Conservation (phyloP, 2,113 vertebrate genomes). For the Heloderma charlesbogerti region DNA sequence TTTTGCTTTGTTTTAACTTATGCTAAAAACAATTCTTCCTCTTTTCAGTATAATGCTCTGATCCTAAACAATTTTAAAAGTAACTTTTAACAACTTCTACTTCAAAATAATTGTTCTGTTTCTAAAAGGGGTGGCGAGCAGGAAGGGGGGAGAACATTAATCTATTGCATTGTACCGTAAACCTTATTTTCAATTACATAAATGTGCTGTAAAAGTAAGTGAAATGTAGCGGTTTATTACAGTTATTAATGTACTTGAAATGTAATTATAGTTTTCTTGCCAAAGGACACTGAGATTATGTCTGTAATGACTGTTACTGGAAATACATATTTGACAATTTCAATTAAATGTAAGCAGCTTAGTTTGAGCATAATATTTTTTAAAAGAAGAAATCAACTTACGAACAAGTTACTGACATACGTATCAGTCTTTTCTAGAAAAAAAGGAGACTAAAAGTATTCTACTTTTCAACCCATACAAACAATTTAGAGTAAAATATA, state of each 20-base stretch:
- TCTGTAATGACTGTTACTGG: conserved; percentile 34
- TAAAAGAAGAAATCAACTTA: background rate
- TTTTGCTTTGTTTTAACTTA: background rate
- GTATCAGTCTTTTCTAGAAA: background rate
- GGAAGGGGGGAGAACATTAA: background rate
- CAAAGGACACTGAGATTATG: conserved; percentile 26
- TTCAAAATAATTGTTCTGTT: background rate
- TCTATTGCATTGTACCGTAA: background rate
- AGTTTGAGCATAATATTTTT: conserved; percentile 21
- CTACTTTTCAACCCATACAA: background rate
- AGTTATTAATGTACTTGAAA: conserved; percentile 14
- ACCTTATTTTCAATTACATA: conserved; percentile 39
- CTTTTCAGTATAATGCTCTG: conserved; percentile 7
- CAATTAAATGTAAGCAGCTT: conserved; percentile 31
- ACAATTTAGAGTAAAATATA: background rate
- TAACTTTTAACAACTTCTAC: background rate
- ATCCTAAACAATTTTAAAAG: background rate
- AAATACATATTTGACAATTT: conserved; percentile 58
- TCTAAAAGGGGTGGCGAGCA: no score
- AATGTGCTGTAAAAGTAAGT: conserved; percentile 18
- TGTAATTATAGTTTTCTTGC: conserved; percentile 6
- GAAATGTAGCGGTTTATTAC: conserved; percentile 7
- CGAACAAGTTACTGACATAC: background rate
- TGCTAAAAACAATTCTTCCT: background rate
- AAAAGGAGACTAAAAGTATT: background rate